A percentile compares a stretch with the other conserved stretches of the same genome.
These are phyloP conservation scores for Automeris io DNA, from an alignment of 2,888 invertebrate species.

Conservation along the genomic window DNA sequence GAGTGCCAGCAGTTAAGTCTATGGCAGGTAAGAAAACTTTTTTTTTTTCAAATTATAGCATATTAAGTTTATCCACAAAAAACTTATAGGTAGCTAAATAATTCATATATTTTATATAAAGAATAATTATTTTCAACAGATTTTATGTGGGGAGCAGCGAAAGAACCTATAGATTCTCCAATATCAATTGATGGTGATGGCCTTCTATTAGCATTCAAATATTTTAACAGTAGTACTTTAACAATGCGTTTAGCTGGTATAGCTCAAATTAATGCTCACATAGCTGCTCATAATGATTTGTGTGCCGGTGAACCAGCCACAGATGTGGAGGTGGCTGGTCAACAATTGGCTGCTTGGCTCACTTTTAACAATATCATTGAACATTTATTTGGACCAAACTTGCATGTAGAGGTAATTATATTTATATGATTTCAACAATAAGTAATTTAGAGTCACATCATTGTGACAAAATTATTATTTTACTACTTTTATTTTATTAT, in stretches of 20 bases:
- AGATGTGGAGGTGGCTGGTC: conserved; percentile 90
- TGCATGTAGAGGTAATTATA: conserved; percentile 90
- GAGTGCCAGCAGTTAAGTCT: conserved; percentile 91
- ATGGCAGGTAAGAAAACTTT: conserved; percentile 87
- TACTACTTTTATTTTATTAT: too few relatives aligned
- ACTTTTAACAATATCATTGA: conserved; percentile 93
- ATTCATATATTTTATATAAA: too few relatives aligned
- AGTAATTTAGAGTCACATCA: too few relatives aligned
- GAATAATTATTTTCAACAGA: conserved; percentile 62
- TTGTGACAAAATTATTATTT: too few relatives aligned
- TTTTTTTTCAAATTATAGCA: too few relatives aligned
- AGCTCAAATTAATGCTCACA: conserved; percentile 95
- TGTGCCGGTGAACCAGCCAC: conserved; percentile 92
- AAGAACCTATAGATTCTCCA: conserved; percentile 92
- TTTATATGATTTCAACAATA: neutral
- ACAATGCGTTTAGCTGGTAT: conserved; percentile 96
- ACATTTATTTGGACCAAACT: conserved; percentile 97
- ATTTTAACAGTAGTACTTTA: conserved; percentile 94
- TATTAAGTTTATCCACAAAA: too few relatives aligned
- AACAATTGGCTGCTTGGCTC: conserved; percentile 92
- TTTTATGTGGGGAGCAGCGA: conserved; percentile 97
- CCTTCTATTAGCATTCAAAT: conserved; percentile 94
- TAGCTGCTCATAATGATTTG: conserved; percentile 93
- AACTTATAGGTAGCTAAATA: too few relatives aligned
- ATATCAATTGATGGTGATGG: conserved; percentile 93